Base-by-base conservation (phyloP, 2,888 invertebrate species). In the Drosophila bunnanda region DNA sequence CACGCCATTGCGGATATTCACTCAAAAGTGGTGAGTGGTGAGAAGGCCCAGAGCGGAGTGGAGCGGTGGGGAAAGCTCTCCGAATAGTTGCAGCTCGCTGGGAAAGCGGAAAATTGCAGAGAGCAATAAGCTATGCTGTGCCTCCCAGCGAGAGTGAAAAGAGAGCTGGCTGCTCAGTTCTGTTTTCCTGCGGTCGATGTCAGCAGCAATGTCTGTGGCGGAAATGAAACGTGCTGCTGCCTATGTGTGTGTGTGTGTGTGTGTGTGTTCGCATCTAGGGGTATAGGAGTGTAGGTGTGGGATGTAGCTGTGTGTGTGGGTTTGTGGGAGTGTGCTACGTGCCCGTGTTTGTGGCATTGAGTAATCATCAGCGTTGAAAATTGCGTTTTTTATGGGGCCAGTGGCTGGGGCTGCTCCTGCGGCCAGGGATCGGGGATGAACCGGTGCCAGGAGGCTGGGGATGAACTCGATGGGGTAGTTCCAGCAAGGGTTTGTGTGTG, bases 281-380 rank as follows among this genome's bases (percentile, higher is more conserved):
- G 54, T 20, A 17, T 50, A 8, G 64, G 10, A 22, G 32, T 28
- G 71, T 48, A 17, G 34, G 46, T 53, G 41, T 22, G 32, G 28
- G 22, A 36, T 20, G 52, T 20, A 28, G 39, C 17, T 39, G 28
- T 10, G 34, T 62, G 41, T 54, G 43, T 22, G 53, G 28, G 58
- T 25, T 54, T 46, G 52, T 50, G 58, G 34, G 61, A 34, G 46
- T 39, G 59, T 61, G 64, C 38, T 68, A 69, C 54, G 61, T 62
- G 76, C 75, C 75, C 76, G 70, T 89, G 86, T 74, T 88, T 85
- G 74, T 85, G 85, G 89, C 85, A 85, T 85, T 85, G 85, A 85
- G 85, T 85, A 85, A 85, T 85, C 85, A 85, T 85, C 89, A 89
- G 82, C 86, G 83, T 82, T 89, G 85, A 85, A 85, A 89, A 85